Evolutionary conservation across 2,888 invertebrate genomes (phyloP).

Genomic region (Cancer borealis): DNA sequence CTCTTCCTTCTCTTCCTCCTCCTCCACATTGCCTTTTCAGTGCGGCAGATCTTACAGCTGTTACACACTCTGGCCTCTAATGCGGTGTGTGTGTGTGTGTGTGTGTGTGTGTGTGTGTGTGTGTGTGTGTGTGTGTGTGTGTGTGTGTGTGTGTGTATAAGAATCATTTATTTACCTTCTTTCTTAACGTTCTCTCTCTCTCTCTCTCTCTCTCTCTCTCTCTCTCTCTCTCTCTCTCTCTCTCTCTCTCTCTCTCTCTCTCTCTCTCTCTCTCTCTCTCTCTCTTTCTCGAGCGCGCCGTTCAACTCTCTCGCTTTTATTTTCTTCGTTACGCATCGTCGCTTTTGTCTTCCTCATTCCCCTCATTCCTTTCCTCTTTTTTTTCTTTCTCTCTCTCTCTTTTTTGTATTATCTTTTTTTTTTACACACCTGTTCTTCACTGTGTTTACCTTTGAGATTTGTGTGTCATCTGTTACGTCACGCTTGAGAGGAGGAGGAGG

Average conservation of each 20-base stretch:
- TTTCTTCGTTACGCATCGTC: slow-evolving; percentile 16
- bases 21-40: neutral
- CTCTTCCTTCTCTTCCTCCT: neutral
- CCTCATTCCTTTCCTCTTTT: neutral
- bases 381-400: neutral
- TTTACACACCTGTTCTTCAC: neutral
- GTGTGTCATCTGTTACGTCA: neutral
- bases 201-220: too few species aligned
- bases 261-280: too few species aligned
- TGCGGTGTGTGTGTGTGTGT: neutral
- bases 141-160: slow-evolving; percentile 28
- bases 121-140: slow-evolving; percentile 45
- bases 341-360: neutral
- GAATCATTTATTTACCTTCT: neutral
- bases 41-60: neutral
- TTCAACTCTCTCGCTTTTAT: neutral
- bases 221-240: neutral
- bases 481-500: neutral
- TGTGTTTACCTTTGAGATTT: neutral
- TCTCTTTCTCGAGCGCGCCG: too few species aligned
- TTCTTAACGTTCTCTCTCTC: neutral
- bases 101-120: slow-evolving; percentile 18
- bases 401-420: neutral
- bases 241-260: neutral
- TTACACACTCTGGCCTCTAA: neutral